A percentile compares a stretch with the other conserved stretches of the same genome.
These are phyloP conservation scores for Ceratina japonica DNA, from an alignment of 1,140 invertebrate species.

Conservation along the genomic window DNA sequence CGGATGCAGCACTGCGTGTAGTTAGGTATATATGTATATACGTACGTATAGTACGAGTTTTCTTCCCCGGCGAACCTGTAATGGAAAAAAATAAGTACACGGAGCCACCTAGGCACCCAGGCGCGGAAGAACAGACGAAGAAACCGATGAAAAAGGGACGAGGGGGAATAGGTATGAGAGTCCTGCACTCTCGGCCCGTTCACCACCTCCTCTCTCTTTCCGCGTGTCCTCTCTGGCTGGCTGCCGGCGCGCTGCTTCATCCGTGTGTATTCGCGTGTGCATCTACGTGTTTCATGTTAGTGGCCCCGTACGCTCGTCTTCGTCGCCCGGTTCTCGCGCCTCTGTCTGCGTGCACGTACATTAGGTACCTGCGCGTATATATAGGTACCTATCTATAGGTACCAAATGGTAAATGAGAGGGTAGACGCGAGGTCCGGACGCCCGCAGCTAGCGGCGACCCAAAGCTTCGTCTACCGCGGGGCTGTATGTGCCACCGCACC, in stretches of 20 bases:
- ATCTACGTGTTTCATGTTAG: constrained; percentile 49
- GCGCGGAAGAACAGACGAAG: constrained; percentile 29
- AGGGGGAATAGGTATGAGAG: constrained; percentile 12
- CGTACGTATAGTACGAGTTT: constrained; percentile 14
- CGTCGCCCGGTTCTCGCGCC: constrained; percentile 43
- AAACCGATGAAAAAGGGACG: constrained; percentile 37
- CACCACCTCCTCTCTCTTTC: constrained; percentile 50
- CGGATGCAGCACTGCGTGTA: constrained; percentile 21
- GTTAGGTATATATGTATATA: no score
- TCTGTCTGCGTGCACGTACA: constrained; percentile 70
- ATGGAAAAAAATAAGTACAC: constrained; percentile 69
- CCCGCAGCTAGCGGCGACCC: constrained; percentile 78
- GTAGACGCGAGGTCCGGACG: constrained; percentile 77
- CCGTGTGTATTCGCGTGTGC: constrained; percentile 31
- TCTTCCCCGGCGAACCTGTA: constrained; percentile 51
- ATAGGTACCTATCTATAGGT: constrained; percentile 79
- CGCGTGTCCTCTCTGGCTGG: constrained; percentile 21
- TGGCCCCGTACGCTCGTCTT: constrained; percentile 45
- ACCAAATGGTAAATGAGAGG: constrained; percentile 80
- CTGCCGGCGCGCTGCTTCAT: neutral
- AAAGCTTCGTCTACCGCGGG: constrained; percentile 79
- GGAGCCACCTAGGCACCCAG: constrained; percentile 61
- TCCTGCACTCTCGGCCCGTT: constrained; percentile 57
- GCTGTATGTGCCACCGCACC: constrained; percentile 74
- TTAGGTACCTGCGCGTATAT: constrained; percentile 67